Percentiles rank a stretch among this genome's conserved stretches.
phyloP scores from a whole-genome alignment of 2,888 invertebrate species.

The Drosophila antonietae region DNA sequence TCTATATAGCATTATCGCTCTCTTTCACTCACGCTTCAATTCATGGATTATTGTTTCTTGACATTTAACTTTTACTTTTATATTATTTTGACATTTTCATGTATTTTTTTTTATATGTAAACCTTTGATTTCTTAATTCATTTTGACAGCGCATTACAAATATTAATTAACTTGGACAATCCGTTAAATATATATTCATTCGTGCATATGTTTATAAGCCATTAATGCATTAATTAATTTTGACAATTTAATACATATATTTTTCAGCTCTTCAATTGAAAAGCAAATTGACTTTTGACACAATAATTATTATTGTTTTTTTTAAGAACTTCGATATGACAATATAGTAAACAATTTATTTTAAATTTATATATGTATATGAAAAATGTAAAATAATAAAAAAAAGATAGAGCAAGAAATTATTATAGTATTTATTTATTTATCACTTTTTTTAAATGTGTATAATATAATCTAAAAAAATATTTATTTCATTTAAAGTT shows the following conservation, averaged over 20 bases:
- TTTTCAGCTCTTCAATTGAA: not conserved
- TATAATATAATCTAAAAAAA: too few species aligned
- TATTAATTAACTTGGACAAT: not conserved
- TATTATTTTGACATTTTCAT: not conserved
- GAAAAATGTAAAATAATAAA: too few species aligned
- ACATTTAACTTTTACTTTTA: not conserved
- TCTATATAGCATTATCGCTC: not conserved
- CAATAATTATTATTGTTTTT: not conserved
- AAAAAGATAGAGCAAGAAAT: too few species aligned
- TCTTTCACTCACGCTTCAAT: not conserved
- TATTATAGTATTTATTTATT: too few species aligned
- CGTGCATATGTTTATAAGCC: not conserved
- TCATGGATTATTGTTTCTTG: not conserved
- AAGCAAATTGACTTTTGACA: not conserved
- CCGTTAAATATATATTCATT: not conserved
- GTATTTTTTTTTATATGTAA: not conserved
- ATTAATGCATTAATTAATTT: not conserved
- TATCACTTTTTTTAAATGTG: too few species aligned
- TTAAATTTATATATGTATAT: too few species aligned
- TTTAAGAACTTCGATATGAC: not conserved
- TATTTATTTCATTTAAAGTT: too few species aligned
- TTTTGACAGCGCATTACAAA: conserved; percentile 1
- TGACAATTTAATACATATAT: conserved; percentile 2
- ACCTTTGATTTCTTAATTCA: not conserved
- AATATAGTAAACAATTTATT: too few species aligned